Conservation (phyloP, 2,888 invertebrate genomes). For the Pyrrhosoma nymphula region DNA sequence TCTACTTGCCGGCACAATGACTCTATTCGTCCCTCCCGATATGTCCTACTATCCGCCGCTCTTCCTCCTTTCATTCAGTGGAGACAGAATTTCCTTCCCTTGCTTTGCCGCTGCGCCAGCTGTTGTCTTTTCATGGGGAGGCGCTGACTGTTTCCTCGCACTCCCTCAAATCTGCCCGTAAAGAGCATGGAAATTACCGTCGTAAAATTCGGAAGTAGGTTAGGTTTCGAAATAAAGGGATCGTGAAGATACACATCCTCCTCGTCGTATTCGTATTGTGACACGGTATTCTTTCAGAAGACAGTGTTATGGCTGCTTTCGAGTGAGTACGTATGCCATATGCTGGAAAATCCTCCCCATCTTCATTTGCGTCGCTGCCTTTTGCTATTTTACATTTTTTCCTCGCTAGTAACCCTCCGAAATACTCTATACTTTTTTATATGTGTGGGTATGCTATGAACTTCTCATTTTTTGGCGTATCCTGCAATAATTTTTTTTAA, state of each 20-base stretch:
- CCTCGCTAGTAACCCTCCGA: neutral
- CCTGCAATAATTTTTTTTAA: too few species aligned
- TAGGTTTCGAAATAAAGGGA: neutral
- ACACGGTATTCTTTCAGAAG: conserved; percentile 14
- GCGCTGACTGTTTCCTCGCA: neutral
- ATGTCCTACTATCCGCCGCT: neutral
- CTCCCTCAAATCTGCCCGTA: neutral
- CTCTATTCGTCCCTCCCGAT: too few species aligned
- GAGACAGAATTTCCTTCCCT: neutral
- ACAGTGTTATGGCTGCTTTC: neutral
- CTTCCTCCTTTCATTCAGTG: neutral
- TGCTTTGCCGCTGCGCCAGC: neutral
- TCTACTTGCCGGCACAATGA: too few species aligned
- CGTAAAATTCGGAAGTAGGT: conserved; percentile 10
- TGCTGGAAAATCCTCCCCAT: neutral
- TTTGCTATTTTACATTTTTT: neutral
- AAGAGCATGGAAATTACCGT: conserved; percentile 48
- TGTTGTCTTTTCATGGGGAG: neutral
- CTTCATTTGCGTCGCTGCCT: neutral
- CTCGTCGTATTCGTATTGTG: conserved; percentile 33
- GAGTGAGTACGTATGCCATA: neutral
- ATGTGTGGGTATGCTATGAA: neutral
- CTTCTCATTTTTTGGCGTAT: too few species aligned
- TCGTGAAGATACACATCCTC: conserved; percentile 4
- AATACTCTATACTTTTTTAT: neutral